Conservation (phyloP, 2,797 vertebrate species). For the Cetoscarus ocellatus region DNA sequence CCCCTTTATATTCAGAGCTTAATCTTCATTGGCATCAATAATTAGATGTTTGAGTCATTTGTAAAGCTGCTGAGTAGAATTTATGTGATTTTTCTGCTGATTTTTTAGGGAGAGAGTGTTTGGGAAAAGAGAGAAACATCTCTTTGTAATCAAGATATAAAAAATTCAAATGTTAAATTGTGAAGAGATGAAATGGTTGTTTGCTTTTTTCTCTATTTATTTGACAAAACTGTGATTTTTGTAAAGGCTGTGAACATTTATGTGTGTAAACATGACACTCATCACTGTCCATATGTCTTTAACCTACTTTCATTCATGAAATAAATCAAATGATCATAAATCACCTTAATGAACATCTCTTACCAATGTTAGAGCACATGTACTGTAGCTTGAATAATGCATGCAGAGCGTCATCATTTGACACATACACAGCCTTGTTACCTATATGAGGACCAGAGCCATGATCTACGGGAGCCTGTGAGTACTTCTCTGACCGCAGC, state of each 20-base stretch:
- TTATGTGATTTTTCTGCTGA: conserved; percentile 42
- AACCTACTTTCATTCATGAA: conserved; percentile 83
- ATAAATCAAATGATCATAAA: conserved; percentile 86
- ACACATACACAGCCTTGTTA: conserved; percentile 34
- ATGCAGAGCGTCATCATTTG: conserved; percentile 25
- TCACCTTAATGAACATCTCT: conserved; percentile 69
- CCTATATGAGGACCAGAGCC: conserved; percentile 45
- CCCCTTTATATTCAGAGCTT: conserved; percentile 32
- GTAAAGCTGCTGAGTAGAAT: conserved; percentile 35
- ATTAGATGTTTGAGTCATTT: conserved; percentile 46
- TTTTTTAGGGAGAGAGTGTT: conserved; percentile 72
- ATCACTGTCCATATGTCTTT: conserved; percentile 69
- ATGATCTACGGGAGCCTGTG: conserved; percentile 45
- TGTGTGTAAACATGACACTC: conserved; percentile 63
- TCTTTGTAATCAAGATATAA: conserved; percentile 57
- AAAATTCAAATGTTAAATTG: conserved; percentile 53
- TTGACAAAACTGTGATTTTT: conserved; percentile 57
- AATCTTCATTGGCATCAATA: conserved; percentile 36
- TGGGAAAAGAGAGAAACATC: conserved; percentile 86
- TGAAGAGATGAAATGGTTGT: conserved; percentile 77
- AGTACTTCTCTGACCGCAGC: conserved; percentile 53
- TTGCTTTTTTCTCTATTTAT: conserved; percentile 61
- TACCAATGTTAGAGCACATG: conserved; percentile 30
- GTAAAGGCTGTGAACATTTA: conserved; percentile 68
- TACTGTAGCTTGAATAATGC: conserved; percentile 28